Percentiles rank a stretch among this genome's conserved stretches.
These are phyloP conservation scores for Syrrhaptes paradoxus DNA, from an alignment of 2,113 vertebrate species.

Conservation along the genomic window DNA sequence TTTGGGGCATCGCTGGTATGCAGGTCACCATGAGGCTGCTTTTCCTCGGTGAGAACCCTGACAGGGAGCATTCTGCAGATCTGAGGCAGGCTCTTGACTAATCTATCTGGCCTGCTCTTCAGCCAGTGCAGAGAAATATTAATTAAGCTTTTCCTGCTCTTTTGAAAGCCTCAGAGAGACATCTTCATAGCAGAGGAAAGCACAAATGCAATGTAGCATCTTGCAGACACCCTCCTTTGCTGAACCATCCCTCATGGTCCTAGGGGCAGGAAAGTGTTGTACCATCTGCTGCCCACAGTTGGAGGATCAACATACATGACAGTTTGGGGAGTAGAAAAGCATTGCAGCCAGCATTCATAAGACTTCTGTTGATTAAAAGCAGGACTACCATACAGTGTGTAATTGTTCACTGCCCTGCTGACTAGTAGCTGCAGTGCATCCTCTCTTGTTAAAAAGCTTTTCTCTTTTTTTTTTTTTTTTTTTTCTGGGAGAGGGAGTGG, in stretches of 20 bases:
- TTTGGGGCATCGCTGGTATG: neutral
- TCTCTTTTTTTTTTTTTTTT: neutral
- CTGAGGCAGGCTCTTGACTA: neutral
- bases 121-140: neutral
- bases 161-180: neutral
- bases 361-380: neutral
- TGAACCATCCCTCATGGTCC: neutral
- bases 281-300: neutral
- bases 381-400: neutral
- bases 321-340: neutral
- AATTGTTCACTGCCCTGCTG: neutral
- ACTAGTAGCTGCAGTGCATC: neutral
- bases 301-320: neutral
- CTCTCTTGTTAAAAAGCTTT: neutral
- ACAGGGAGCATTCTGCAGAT: neutral
- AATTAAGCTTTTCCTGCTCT: neutral
- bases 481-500: accelerated
- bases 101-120: neutral
- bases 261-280: neutral
- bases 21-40: neutral
- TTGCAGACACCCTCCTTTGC: neutral
- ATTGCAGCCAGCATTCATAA: neutral
- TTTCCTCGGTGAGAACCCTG: neutral
- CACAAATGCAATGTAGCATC: neutral
- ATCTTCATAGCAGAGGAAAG: neutral